Evolutionary conservation across 2,113 vertebrate species (phyloP), one percentile per base, ranked within the genome.

Genomic region (Zosterops borbonicus): DNA sequence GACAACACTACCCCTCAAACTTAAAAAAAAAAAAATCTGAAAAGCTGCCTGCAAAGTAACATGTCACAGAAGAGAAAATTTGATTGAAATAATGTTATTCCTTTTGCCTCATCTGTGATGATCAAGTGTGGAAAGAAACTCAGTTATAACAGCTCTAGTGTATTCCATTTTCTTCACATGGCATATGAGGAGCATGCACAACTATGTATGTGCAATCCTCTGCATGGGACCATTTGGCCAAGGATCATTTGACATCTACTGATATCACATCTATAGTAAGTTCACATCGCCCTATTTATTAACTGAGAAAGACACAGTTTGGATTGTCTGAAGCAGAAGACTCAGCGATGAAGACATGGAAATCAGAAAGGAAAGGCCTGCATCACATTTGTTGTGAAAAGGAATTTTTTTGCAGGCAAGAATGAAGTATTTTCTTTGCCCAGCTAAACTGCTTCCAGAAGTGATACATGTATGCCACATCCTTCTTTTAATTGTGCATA

Each of bases 201-300:
- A 33, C 29, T 33, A 24, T 20, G 19, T 81, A 21, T 9, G 2
- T n/a, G 20, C 7, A 41, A 10, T 31, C 11, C 13, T 53, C 60
- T 58, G 11, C 28, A 7, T 14, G 20, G 29, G 14, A 29, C 10
- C 5, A 21, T 47, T 59, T 37, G 10, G 7, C 14, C 0, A 0
- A 77, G 28, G 5, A 87, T 6, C 14, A 64, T 29, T 53, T 69
- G 33, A 21, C 23, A 37, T 28, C 23, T 74, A 2, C 31, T 55
- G 22, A 22, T 19, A 59, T 5, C 1, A 29, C 5, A 39, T 25
- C 23, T 71, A 9, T 5, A 60, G 12, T 21, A 28, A 14, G 8
- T 39, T 14, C 4, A 1, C 24, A 60, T n/a, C 19, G n/a, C 87
- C 7, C 12, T 70, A 1, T 63, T 50, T 79, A 3, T 41, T 53